Conservation (phyloP, 2,888 invertebrate species). For the Phlogophora meticulosa region DNA sequence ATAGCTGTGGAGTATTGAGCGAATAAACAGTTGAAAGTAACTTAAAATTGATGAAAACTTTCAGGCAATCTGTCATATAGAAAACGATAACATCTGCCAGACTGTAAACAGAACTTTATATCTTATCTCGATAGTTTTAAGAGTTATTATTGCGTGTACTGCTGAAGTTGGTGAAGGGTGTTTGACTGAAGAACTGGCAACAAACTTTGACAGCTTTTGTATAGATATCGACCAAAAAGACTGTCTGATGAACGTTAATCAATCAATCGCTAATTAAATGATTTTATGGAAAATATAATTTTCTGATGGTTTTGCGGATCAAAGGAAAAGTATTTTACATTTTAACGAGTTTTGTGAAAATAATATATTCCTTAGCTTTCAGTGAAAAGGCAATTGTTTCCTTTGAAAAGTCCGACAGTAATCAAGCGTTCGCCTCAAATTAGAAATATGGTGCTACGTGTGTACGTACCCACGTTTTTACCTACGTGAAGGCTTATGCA, state of each 20-base stretch:
- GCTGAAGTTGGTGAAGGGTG: conserved; percentile 41
- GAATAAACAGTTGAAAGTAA: conserved; percentile 60
- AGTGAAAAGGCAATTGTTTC: neutral
- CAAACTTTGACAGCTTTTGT: conserved; percentile 75
- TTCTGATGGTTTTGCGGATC: conserved; percentile 46
- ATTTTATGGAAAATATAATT: conserved; percentile 60
- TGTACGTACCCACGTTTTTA: too few relatives aligned
- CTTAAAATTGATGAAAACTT: conserved; percentile 65
- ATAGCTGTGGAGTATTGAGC: conserved; percentile 40
- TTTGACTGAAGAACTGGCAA: conserved; percentile 63
- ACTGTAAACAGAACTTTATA: conserved; percentile 10
- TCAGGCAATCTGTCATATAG: conserved; percentile 63
- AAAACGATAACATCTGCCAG: conserved; percentile 55
- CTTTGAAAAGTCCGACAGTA: neutral
- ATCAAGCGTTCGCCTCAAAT: too few relatives aligned
- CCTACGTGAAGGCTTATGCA: too few relatives aligned
- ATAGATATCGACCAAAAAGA: conserved; percentile 66
- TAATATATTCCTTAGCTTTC: conserved; percentile 14
- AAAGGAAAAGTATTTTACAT: conserved; percentile 42
- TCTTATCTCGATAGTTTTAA: fast-evolving
- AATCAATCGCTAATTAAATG: conserved; percentile 71
- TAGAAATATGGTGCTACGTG: too few relatives aligned
- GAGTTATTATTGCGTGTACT: conserved; percentile 7
- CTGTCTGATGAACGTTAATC: conserved; percentile 71
- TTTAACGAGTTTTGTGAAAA: conserved; percentile 43